A percentile compares a stretch with the other conserved stretches of the same genome.
Conservation (phyloP, 1,140 invertebrate genomes). For the Euura lappo region DNA sequence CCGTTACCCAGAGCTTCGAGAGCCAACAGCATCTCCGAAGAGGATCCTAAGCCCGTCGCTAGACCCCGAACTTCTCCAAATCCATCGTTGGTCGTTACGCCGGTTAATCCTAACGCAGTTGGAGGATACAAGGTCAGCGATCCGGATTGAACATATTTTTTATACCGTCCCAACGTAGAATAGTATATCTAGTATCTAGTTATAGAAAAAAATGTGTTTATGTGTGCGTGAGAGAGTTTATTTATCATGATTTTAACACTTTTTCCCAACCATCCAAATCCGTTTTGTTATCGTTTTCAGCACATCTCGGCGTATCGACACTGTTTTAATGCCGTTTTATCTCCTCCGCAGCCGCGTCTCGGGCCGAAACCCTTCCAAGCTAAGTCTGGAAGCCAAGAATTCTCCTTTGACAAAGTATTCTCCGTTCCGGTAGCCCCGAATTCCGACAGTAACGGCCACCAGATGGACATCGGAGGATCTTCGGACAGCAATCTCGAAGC, state of each 20-base stretch:
- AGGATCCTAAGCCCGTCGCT: slow-evolving; percentile 73
- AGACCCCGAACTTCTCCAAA: slow-evolving; percentile 73
- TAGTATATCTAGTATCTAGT: slow-evolving; percentile 29
- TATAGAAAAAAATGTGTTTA: slow-evolving; percentile 22
- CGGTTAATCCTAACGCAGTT: slow-evolving; percentile 64
- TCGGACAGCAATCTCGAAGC: slow-evolving; percentile 32
- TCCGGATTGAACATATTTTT: slow-evolving; percentile 25
- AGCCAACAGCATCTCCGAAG: slow-evolving; percentile 69
- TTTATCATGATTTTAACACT: slow-evolving; percentile 7
- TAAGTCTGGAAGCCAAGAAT: slow-evolving; percentile 72
- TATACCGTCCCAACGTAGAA: slow-evolving; percentile 11
- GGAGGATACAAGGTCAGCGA: slow-evolving; percentile 73
- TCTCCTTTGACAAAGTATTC: slow-evolving; percentile 81
- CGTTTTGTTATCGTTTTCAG: no score
- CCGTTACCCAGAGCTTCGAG: slow-evolving; percentile 75
- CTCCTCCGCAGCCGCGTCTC: slow-evolving; percentile 70
- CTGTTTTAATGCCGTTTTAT: slow-evolving; percentile 15
- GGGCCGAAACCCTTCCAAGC: slow-evolving; percentile 84
- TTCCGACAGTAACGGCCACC: slow-evolving; percentile 51
- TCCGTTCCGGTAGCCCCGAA: slow-evolving; percentile 76
- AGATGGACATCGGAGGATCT: slow-evolving; percentile 14
- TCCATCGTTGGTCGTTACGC: slow-evolving; percentile 59
- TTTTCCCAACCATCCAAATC: neutral
- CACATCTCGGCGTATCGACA: no score
- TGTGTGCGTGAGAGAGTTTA: slow-evolving; percentile 17